Percentiles rank a stretch among this genome's conserved stretches.
Evolutionary conservation across 2,113 vertebrate species (phyloP).

Genomic region (Rhadina sibilatrix): DNA sequence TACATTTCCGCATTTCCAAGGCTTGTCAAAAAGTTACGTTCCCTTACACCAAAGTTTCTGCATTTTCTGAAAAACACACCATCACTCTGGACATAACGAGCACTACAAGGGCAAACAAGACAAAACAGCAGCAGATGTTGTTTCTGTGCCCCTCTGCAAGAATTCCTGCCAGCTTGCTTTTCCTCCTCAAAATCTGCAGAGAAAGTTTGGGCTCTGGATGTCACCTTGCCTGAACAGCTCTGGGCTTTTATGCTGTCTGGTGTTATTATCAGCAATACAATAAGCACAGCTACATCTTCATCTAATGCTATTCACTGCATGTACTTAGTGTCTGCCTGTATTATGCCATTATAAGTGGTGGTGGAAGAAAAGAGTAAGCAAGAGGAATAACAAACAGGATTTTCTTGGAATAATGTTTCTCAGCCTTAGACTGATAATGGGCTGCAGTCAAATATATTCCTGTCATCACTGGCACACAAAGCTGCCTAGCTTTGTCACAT

Average conservation of each 20-base stretch:
- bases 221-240: not conserved
- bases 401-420: conserved; percentile 48
- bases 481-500: conserved; percentile 69
- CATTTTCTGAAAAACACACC: not conserved
- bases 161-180: not conserved
- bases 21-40: conserved; percentile 4
- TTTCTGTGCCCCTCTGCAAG: not conserved
- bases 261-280: not conserved
- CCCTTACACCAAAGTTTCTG: not conserved
- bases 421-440: conserved; percentile 55
- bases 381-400: conserved; percentile 30
- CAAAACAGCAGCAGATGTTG: conserved; percentile 37
- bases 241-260: conserved; percentile 9
- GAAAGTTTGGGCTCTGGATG: not conserved
- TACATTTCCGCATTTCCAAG: not conserved
- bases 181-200: not conserved
- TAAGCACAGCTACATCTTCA: conserved; percentile 9
- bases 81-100: not conserved
- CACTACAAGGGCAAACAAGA: not conserved
- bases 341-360: not conserved
- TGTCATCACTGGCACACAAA: conserved; percentile 57
- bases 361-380: conserved; percentile 15
- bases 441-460: conserved; percentile 62
- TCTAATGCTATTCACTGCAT: conserved; percentile 26
- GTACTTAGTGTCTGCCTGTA: conserved; percentile 37